Evolutionary conservation across 2,888 invertebrate species (phyloP), one percentile per base, ranked within the genome.

Genomic region (Brachyopa scutellaris): DNA sequence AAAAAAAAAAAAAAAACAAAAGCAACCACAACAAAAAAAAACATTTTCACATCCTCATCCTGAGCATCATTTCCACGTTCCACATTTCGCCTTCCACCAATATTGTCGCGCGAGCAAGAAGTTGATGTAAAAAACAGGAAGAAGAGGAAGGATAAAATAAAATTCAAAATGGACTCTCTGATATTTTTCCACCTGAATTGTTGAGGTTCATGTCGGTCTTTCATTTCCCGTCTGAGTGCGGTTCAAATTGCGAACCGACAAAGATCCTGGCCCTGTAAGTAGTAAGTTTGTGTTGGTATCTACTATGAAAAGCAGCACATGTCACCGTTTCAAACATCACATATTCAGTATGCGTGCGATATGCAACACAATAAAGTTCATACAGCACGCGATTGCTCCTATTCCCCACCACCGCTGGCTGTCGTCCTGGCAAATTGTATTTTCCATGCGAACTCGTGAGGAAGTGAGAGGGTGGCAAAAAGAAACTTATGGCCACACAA

Each of bases 261-360:
- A 23, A 49, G 47, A 31, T 36, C 26, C 55, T 45, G 62, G 8
- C 19, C 15, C 9, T 21, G 11, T 29, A 15, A 26, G n/a, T n/a
- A n/a, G n/a, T n/a, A n/a, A n/a, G n/a, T n/a, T n/a, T 26, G 26
- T 26, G 26, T 26, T 23, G 21, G 53, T 26, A 29, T 26, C 11
- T 73, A 19, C 15, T n/a, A 36, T 8, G 9, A 8, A 42, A 74
- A 66, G 19, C 13, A 55, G 55, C 38, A 74, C 73, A 66, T 66
- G 74, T 74, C 49, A 51, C 66, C 67, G 76, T 29, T 69, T 53
- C 33, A 36, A 69, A 61, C 61, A 36, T 51, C 29, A 38, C 62
- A 64, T 64, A 61, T 67, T 74, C 66, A 57, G 53, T 67, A 51
- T 76, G 76, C 76, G 76, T 76, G 67, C 42, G 69, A 53, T 76